Conservation (phyloP, 2,113 vertebrate species). For the Zosterops hypoxanthus region DNA sequence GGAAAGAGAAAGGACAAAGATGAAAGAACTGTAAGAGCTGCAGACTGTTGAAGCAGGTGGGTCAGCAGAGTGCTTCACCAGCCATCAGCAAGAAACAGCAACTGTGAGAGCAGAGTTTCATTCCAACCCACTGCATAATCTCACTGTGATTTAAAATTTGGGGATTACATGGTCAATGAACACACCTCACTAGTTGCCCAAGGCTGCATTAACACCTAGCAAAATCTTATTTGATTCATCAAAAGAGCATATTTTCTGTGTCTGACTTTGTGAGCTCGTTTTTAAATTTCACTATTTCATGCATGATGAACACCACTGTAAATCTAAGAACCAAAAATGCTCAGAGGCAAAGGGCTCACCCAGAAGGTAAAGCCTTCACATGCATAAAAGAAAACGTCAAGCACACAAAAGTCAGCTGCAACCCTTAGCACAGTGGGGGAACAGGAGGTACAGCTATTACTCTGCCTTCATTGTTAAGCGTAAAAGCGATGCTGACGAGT, state of each 20-base stretch:
- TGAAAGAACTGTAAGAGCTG: neutral
- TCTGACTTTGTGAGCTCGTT: neutral
- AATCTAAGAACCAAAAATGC: neutral
- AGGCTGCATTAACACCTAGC: neutral
- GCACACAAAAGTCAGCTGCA: neutral
- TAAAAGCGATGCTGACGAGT: neutral
- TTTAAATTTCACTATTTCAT: constrained; percentile 11
- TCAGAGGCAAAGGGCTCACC: neutral
- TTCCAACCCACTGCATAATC: neutral
- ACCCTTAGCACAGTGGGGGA: neutral
- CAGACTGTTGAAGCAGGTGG: neutral
- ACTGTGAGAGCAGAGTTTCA: neutral
- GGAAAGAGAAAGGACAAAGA: neutral
- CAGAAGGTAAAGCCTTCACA: neutral
- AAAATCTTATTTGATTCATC: neutral
- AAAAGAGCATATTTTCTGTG: neutral
- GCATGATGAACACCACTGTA: neutral
- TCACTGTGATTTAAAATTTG: neutral
- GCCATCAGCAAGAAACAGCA: neutral
- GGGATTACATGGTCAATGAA: neutral
- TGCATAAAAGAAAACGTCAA: neutral
- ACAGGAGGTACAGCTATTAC: neutral
- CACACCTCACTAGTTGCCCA: neutral
- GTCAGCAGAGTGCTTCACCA: neutral
- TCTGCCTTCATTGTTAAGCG: neutral